These are phyloP conservation scores for Tringa solitaria DNA, from an alignment of 2,113 vertebrate species.

Conservation along the genomic window DNA sequence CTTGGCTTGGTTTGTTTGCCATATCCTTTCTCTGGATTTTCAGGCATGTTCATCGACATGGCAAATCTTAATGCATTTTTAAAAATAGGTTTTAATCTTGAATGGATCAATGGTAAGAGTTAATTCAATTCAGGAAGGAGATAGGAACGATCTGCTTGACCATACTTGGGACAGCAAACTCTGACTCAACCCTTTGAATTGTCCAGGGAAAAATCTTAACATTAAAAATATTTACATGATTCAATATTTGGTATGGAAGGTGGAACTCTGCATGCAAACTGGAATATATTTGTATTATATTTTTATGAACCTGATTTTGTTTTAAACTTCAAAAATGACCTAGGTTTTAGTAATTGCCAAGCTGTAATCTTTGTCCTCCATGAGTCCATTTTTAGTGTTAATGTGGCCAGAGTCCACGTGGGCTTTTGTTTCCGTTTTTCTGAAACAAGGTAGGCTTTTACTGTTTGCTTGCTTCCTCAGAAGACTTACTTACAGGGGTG, in stretches of 20 bases:
- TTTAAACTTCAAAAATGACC: not conserved
- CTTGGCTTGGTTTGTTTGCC: not conserved
- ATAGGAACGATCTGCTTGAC: not conserved
- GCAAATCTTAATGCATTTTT: not conserved
- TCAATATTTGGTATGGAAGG: not conserved
- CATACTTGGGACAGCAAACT: not conserved
- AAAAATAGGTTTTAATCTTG: not conserved
- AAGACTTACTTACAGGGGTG: not conserved
- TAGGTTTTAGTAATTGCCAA: not conserved
- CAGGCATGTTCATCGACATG: not conserved
- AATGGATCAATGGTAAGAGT: not conserved
- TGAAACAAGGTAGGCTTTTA: not conserved
- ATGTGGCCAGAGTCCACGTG: not conserved
- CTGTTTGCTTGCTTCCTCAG: not conserved
- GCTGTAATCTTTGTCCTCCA: not conserved
- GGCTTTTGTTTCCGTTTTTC: not conserved
- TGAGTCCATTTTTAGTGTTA: not conserved
- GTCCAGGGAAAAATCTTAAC: not conserved
- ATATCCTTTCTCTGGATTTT: not conserved
- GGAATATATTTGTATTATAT: not conserved
- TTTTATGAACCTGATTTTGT: not conserved
- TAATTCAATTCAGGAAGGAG: not conserved
- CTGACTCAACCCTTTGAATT: not conserved
- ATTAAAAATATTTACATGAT: not conserved
- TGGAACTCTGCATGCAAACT: not conserved